Percentiles rank a stretch among this genome's conserved stretches.
Conservation (phyloP, 1,140 invertebrate genomes). For the Eubasilissa regina region DNA sequence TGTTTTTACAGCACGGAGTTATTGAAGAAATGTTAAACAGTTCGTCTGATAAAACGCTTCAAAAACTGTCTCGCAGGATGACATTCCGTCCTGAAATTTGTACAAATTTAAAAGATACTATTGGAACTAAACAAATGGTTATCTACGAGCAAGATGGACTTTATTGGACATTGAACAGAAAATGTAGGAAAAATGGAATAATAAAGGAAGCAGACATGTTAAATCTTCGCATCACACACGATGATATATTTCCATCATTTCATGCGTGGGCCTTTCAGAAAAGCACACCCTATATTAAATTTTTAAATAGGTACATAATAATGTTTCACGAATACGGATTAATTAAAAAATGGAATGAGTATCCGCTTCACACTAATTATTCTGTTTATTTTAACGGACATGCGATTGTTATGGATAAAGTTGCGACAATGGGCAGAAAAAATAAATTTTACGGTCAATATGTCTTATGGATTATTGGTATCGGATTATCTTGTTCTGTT, state of each 20-base stretch:
- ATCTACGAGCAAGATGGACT: slow-evolving; percentile 7
- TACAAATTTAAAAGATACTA: neutral
- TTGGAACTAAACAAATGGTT: slow-evolving; percentile 12
- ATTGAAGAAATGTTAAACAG: slow-evolving; percentile 7
- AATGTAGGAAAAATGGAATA: neutral
- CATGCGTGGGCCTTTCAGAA: slow-evolving; percentile 24
- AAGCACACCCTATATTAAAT: neutral
- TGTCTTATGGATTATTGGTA: slow-evolving; percentile 26
- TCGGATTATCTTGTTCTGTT: neutral
- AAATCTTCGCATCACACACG: slow-evolving; percentile 8
- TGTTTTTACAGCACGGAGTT: neutral
- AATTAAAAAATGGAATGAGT: slow-evolving; percentile 13
- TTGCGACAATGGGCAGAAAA: neutral
- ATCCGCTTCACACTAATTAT: neutral
- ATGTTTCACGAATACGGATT: slow-evolving; percentile 24
- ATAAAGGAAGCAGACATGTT: neutral
- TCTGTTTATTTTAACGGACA: slow-evolving; percentile 4
- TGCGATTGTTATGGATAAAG: neutral
- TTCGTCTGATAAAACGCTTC: neutral
- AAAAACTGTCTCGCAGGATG: neutral
- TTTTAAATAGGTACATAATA: neutral
- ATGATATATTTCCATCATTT: slow-evolving; percentile 3
- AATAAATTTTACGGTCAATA: slow-evolving; percentile 15
- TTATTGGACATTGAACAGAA: neutral
- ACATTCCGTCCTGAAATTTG: neutral